Conservation (phyloP, 2,113 vertebrate genomes). For the Megatriorchis doriae region DNA sequence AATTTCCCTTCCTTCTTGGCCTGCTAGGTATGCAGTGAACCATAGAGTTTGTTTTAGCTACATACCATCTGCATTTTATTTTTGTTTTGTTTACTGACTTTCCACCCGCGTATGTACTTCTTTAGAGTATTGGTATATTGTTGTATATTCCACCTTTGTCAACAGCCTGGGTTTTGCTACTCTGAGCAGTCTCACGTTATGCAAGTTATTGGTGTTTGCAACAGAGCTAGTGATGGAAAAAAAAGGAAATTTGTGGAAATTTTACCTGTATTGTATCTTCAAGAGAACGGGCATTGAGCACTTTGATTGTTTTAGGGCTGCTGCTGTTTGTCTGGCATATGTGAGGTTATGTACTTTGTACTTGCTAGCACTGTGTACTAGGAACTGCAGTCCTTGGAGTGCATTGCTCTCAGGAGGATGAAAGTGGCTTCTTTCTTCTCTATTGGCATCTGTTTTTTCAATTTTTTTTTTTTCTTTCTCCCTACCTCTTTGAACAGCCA, state of each 20-base stretch:
- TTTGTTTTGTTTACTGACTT: constrained; percentile 55
- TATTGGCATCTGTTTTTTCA: neutral
- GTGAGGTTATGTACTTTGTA: neutral
- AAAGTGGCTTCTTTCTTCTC: constrained; percentile 24
- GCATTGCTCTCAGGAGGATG: neutral
- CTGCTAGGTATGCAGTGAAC: constrained; percentile 46
- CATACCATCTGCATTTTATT: constrained; percentile 19
- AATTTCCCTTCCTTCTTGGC: constrained; percentile 22
- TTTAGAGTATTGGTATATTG: neutral
- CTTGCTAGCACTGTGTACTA: neutral
- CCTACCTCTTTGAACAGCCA: no score
- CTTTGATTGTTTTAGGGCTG: neutral
- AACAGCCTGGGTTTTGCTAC: neutral
- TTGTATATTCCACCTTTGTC: neutral
- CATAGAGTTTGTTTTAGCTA: constrained; percentile 59
- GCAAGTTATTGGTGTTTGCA: neutral
- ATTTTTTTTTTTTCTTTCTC: no score
- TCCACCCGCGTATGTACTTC: neutral
- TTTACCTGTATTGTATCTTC: neutral
- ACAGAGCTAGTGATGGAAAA: neutral
- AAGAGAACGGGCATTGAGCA: neutral
- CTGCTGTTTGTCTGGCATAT: neutral
- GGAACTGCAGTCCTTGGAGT: neutral
- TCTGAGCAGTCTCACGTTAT: neutral
- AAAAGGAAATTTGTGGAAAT: neutral